Percentiles rank a stretch among this genome's conserved stretches.
These are phyloP conservation scores for Trypoxylon attenuatum DNA, from an alignment of 2,888 invertebrate genomes.

Conservation along the genomic window DNA sequence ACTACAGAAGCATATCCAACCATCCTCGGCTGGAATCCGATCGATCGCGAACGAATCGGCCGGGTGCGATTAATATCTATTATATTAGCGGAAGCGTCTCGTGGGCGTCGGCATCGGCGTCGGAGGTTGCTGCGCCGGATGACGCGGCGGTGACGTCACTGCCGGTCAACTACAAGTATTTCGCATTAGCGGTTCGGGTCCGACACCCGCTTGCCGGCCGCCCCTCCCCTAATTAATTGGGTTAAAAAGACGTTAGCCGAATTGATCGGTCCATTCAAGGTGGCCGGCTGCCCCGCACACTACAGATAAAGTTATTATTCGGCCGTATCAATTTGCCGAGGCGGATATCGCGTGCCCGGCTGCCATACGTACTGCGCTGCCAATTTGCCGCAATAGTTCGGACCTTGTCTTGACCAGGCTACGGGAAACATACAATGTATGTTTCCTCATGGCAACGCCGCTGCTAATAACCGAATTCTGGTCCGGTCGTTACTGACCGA, in stretches of 20 bases:
- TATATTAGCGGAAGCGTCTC: slow-evolving; percentile 66
- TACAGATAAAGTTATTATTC: slow-evolving; percentile 63
- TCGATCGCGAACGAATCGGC: slow-evolving; percentile 31
- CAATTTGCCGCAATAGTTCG: no score
- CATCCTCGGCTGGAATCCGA: slow-evolving; percentile 17
- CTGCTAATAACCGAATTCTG: no score
- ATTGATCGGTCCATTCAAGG: slow-evolving; percentile 64
- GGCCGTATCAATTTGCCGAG: slow-evolving; percentile 52
- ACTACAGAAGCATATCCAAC: no score
- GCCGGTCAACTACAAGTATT: slow-evolving; percentile 73
- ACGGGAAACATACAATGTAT: no score
- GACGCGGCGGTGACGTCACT: slow-evolving; percentile 70
- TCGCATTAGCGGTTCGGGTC: slow-evolving; percentile 66
- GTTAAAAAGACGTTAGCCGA: slow-evolving; percentile 72
- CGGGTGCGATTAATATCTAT: slow-evolving; percentile 71
- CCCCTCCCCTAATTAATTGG: slow-evolving; percentile 68
- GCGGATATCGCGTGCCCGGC: slow-evolving; percentile 53
- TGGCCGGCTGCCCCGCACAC: slow-evolving; percentile 18
- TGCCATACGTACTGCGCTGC: slow-evolving; percentile 43
- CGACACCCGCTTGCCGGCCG: slow-evolving; percentile 24
- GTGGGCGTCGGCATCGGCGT: slow-evolving; percentile 38
- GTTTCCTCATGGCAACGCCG: no score
- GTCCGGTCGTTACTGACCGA: no score
- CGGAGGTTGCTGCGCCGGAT: slow-evolving; percentile 40
- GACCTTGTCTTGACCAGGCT: no score